Evolutionary conservation across 2,888 invertebrate genomes (phyloP), one percentile per base, ranked within the genome.

Genomic region (Plagodis dolabraria): DNA sequence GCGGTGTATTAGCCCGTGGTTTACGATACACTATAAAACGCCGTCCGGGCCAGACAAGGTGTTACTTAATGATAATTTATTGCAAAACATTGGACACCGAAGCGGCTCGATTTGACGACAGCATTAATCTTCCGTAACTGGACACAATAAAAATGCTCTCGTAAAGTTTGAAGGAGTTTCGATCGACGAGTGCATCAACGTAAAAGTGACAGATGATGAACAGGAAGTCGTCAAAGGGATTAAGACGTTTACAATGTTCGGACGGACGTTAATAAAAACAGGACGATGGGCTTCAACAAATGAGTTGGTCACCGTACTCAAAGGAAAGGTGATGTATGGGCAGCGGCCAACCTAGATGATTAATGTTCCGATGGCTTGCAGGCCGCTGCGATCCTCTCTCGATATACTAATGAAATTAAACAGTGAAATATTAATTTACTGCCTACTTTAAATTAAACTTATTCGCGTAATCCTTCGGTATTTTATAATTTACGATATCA

Each of bases 1-100:
- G 65, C 76, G 80, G 73, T 72, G 72, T 80, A 79, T 82, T 67
- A 81, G 80, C 76, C 79, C 75, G 71, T 76, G 79, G 77, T 87
- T 88, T 89, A 87, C 82, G 82, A 84, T 76, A 76, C 72, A 74
- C 75, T 81, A 83, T 91, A 87, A 90, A 89, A 83, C 75, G 70
- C 69, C 66, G 73, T 75, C 73, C 78, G 77, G 75, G 76, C 77
- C 81, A 80, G 84, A 83, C 85, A 85, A 86, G 85, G 86, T 88
- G 89, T 89, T 89, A 89, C 83, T 90, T 89, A 89, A 89, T 87
- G 83, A 79, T 89, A 89, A 92, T 92, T 89, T 92, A 92, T 89
- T 88, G 89, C 87, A 79, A 80, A 82, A 85, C 85, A 80, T 74
- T 74, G 79, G 77, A 80, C 79, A 79, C 79, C 75, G 77, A 76